A percentile compares a stretch with the other conserved stretches of the same genome.
Evolutionary conservation across 2,113 vertebrate species (phyloP).

Genomic region (Labeo catla): DNA sequence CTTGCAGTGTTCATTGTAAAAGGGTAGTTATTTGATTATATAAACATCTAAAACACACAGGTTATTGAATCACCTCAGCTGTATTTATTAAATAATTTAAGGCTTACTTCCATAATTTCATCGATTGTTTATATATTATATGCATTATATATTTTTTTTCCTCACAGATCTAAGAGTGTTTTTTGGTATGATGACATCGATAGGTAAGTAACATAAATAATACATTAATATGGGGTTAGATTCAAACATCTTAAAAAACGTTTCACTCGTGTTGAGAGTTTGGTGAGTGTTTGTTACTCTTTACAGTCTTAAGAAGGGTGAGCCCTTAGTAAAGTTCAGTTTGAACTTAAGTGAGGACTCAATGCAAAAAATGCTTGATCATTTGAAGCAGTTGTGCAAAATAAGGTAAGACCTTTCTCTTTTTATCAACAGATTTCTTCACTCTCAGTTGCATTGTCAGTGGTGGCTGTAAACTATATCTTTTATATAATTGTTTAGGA

Average conservation of each 20-base stretch:
- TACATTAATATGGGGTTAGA: background rate
- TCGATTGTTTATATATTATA: background rate
- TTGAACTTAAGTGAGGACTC: constrained; percentile 58
- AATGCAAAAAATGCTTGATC: constrained; percentile 44
- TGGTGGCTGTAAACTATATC: background rate
- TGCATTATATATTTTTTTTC: background rate
- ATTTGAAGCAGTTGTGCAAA: constrained; percentile 46
- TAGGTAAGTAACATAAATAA: constrained; percentile 38
- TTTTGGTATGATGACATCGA: background rate
- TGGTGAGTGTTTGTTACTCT: background rate
- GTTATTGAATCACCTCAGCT: background rate
- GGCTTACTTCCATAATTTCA: background rate
- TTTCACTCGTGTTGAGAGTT: too few species aligned
- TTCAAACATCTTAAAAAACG: background rate
- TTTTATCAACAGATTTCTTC: background rate
- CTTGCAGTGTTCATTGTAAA: background rate
- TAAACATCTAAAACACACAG: background rate
- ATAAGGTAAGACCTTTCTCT: constrained; percentile 53
- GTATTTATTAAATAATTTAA: background rate
- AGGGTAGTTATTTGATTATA: background rate
- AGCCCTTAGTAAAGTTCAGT: constrained; percentile 9
- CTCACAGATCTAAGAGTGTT: constrained; percentile 43
- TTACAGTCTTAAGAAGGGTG: constrained; percentile 28
- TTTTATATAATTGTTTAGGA: constrained; percentile 34
- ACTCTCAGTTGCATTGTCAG: background rate